Evolutionary conservation across 2,113 vertebrate species (phyloP), one percentile per base, ranked within the genome.

Genomic region (Cyprinodon variegatus): DNA sequence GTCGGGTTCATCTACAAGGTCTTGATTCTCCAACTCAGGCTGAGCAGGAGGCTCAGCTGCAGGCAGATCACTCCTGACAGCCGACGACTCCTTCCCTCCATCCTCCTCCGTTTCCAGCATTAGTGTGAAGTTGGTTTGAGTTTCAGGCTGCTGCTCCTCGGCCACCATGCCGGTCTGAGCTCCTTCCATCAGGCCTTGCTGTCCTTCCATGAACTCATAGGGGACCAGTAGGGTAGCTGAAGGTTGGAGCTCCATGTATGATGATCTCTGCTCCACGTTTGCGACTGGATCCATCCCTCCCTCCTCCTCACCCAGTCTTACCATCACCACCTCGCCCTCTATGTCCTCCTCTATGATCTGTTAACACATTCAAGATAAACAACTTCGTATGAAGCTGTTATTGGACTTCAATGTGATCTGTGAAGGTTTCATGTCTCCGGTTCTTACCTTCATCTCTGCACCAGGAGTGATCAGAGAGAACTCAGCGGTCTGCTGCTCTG

Each of bases 81-180:
- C 76, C 1, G 74, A n/a, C 0, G 59, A 64, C 2, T 89, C 89
- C 72, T 79, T 76, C n/a, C 75, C 76, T 0, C 0, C 50, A 0
- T 83, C 90, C 70, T 96, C 96, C 60, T 97, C 96, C 77, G 95
- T 88, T 88, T 99, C 97, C 87, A 98, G 80, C 84, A 97, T 94
- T 74, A 98, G 94, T n/a, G 95, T 95, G 90, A 98, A 98, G 84
- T 90, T 91, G 79, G 90, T 88, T 9, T 94, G 93, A 74, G 91
- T 39, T 13, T 93, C 84, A 71, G 93, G 89, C 15, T 45, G 65
- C 29, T 89, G 86, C 4, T 93, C 93, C 4, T 93, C 95, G 0
- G 94, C 87, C 60, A 87, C 89, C 59, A 83, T 68, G 17, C 84
- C 65, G 53, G 90, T 86, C 14, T 77, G 94, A 80, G 93, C 85